A percentile compares a stretch with the other conserved stretches of the same genome.
Evolutionary conservation across 2,113 vertebrate genomes (phyloP).

Genomic region (Elaphurus davidianus): DNA sequence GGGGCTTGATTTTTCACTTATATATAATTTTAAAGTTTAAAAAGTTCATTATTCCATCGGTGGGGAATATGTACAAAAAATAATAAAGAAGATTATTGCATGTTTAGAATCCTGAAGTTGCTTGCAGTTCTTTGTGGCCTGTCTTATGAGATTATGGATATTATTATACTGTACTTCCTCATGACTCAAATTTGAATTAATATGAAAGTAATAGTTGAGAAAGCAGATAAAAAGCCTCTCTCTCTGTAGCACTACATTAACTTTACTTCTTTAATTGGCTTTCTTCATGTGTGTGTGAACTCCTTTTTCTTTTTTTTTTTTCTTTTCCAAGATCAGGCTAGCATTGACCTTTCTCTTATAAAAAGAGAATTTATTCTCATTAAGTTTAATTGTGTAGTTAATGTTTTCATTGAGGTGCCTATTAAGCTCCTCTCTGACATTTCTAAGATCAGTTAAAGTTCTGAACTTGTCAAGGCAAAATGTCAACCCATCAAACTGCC

Average conservation of each 20-base stretch:
- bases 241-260: neutral
- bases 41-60: neutral
- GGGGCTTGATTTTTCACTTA: neutral
- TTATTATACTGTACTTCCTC: neutral
- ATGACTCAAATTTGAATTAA: neutral
- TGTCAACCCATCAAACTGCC: constrained; percentile 57
- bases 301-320: neutral
- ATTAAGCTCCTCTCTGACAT: constrained; percentile 68
- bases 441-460: constrained; percentile 62
- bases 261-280: constrained; percentile 49
- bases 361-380: constrained; percentile 70
- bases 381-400: constrained; percentile 74
- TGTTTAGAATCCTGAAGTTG: neutral
- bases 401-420: constrained; percentile 66
- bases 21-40: neutral
- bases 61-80: neutral
- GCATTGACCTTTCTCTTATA: constrained; percentile 64
- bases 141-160: neutral
- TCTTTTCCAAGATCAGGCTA: constrained; percentile 4
- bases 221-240: neutral
- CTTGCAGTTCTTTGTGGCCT: neutral
- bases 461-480: constrained; percentile 62
- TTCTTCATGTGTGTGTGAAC: neutral
- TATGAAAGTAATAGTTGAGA: neutral
- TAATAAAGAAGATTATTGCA: neutral